phyloP scores from a whole-genome alignment of 2,113 vertebrate species.

The Podiceps cristatus region DNA sequence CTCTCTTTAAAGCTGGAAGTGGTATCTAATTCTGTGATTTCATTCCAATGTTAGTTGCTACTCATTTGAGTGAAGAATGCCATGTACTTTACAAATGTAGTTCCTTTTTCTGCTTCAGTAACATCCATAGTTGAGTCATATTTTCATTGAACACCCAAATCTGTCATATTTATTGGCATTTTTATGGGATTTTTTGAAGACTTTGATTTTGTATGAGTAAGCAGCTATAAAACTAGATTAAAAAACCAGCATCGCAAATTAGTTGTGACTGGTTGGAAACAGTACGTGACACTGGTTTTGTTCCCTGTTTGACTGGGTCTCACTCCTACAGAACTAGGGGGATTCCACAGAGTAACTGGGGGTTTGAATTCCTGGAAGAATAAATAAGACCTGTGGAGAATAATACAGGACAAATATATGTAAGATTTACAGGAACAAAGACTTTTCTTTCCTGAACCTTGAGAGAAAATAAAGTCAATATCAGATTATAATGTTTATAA shows the following conservation, averaged over 20 bases:
- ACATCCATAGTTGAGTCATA: not conserved
- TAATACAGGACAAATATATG: not conserved
- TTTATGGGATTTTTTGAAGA: not conserved
- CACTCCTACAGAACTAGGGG: not conserved
- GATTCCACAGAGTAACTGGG: not conserved
- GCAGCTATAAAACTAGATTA: not conserved
- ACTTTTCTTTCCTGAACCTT: not conserved
- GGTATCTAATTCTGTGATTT: not conserved
- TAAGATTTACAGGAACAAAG: not conserved
- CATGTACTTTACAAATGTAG: not conserved
- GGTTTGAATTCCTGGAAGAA: not conserved
- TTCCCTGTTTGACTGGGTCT: not conserved
- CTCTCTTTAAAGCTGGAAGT: not conserved
- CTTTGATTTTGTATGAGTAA: not conserved
- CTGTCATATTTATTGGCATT: not conserved
- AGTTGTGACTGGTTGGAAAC: not conserved
- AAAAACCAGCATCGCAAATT: not conserved
- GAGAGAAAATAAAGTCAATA: not conserved
- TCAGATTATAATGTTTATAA: not conserved
- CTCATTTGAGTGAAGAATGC: not conserved
- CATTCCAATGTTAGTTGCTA: not conserved
- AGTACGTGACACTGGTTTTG: not conserved
- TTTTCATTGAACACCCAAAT: not conserved
- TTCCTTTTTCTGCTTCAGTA: not conserved
- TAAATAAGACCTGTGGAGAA: not conserved